These are phyloP conservation scores for Cynoglossus semilaevis DNA, from an alignment of 2,113 vertebrate species.

Conservation along the genomic window DNA sequence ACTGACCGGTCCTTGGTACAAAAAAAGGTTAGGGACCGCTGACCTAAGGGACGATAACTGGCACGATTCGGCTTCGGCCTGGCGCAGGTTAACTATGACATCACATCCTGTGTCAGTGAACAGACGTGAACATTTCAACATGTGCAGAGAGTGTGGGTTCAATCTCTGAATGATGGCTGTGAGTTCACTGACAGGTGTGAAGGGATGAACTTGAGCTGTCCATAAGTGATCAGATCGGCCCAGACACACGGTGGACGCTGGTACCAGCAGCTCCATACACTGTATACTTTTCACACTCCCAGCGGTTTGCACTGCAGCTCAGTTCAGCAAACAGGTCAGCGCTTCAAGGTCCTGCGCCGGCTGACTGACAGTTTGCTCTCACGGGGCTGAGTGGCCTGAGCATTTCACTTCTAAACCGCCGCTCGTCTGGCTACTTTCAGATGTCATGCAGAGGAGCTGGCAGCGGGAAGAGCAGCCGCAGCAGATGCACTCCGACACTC, in stretches of 20 bases:
- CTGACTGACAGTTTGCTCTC: slow-evolving; percentile 76
- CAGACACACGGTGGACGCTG: neutral
- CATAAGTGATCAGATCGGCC: neutral
- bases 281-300: slow-evolving; percentile 6
- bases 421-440: slow-evolving; percentile 79
- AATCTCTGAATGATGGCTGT: neutral
- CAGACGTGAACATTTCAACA: neutral
- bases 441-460: slow-evolving; percentile 79
- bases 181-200: neutral
- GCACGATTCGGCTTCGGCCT: no score
- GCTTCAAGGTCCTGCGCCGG: slow-evolving; percentile 63
- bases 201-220: neutral
- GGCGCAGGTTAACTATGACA: neutral
- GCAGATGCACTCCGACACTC: slow-evolving; percentile 81
- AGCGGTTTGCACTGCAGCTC: slow-evolving; percentile 28
- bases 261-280: neutral
- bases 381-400: slow-evolving; percentile 73
- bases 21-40: no score
- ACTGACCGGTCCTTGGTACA: no score
- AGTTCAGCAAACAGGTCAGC: slow-evolving; percentile 67
- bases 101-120: neutral
- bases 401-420: slow-evolving; percentile 81
- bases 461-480: slow-evolving; percentile 72
- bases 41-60: no score
- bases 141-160: neutral